Base-by-base conservation (phyloP, 1,140 invertebrate species). In the Nasonia vitripennis region DNA sequence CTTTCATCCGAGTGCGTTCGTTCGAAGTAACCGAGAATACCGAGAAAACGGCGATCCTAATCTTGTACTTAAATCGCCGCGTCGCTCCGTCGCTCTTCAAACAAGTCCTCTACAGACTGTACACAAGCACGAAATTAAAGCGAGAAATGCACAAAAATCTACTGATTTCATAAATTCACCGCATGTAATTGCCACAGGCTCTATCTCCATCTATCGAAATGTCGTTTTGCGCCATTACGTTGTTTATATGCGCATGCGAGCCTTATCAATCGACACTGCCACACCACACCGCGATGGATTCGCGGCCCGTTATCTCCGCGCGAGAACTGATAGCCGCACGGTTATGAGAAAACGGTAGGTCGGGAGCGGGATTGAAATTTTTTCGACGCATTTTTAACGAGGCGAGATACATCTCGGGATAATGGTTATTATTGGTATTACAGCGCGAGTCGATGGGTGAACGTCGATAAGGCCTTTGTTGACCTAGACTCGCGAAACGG, bases 171-270 rank as follows among this genome's bases (percentile, higher is more conserved):
- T 41, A 62, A 75, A 75, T 55, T n/a, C 80, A 74, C 3, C 23
- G 70, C 11, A 27, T 55, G 48, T 71, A 81, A 81, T 81, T 74
- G 5, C 31, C 45, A 4, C 62, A 27, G n/a, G 45, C 2, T 23
- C 0, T 70, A 51, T 20, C 73, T 45, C 10, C 80, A 85, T 81
- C 10, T 85, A 85, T 75, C 77, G 68, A 55, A 75, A 80, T 75
- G 48, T 74, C 62, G 48, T 79, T 79, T 84, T 73, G 55, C 68
- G 11, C 78, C 12, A 73, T 84, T 71, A 79, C 62, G 41, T 45
- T 80, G 70, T 74, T 74, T 45, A 62, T 41, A 41, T 41, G 17
- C 27, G 70, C 48, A 51, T n/a, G n/a, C n/a, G n/a, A 51, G 41
- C 17, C 62, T 80, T 73, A 79, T 79, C 77, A 74, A 85, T 73